A percentile compares a stretch with the other conserved stretches of the same genome.
phyloP scores from a whole-genome alignment of 2,797 vertebrate species.

The Delichon dasypus region DNA sequence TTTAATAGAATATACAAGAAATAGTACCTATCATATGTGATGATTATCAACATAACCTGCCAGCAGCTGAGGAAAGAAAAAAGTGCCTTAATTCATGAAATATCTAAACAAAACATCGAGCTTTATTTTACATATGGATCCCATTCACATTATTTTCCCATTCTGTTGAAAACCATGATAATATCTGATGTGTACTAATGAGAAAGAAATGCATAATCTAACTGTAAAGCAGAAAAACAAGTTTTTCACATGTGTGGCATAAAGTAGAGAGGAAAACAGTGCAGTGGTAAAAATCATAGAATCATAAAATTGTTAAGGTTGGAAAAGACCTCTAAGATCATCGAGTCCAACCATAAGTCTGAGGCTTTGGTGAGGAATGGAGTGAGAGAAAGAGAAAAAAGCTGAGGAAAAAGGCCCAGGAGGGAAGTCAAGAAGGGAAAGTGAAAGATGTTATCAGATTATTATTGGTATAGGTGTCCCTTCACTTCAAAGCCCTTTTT shows the following conservation, averaged over 20 bases:
- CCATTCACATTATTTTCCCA: background rate
- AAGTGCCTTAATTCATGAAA: conserved; percentile 27
- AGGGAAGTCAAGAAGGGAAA: background rate
- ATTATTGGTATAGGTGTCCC: background rate
- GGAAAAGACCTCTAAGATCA: background rate
- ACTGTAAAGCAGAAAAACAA: background rate
- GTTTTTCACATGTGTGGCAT: background rate
- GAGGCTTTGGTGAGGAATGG: background rate
- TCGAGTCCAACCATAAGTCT: background rate
- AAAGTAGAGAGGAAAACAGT: background rate
- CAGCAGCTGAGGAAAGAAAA: conserved; percentile 39
- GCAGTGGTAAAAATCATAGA: background rate
- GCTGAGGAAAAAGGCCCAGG: background rate
- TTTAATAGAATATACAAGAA: conserved; percentile 60
- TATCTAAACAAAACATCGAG: conserved; percentile 44
- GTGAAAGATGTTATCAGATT: background rate
- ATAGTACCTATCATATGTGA: conserved; percentile 32
- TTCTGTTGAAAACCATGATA: background rate
- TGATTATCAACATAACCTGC: conserved; percentile 15
- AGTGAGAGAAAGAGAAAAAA: background rate
- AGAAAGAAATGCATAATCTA: background rate
- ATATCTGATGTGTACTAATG: conserved; percentile 16
- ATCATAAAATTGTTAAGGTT: background rate
- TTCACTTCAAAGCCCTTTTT: background rate
- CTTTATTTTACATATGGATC: conserved; percentile 69